These are phyloP conservation scores for Ochropacha duplaris DNA, from an alignment of 2,888 invertebrate species.

Conservation along the genomic window DNA sequence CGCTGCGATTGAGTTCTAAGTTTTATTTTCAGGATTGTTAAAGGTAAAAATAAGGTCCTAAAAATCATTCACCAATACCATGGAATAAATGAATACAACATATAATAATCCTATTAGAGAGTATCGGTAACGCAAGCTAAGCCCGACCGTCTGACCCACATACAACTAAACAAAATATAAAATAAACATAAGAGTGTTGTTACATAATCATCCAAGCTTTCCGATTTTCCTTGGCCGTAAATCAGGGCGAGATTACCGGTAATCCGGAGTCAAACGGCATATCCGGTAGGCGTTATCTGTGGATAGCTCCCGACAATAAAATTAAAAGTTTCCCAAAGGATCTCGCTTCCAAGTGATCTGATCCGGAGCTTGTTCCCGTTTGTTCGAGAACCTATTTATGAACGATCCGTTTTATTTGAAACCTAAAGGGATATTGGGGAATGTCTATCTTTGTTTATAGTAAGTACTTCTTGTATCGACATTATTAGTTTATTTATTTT, in stretches of 20 bases:
- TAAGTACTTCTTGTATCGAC: too few species aligned
- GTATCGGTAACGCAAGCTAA: neutral
- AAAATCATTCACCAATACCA: neutral
- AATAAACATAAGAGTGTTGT: conserved; percentile 1
- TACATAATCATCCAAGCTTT: neutral
- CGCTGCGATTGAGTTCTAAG: neutral
- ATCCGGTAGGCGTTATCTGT: conserved; percentile 32
- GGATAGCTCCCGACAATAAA: conserved; percentile 43
- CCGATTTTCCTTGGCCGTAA: conserved; percentile 22
- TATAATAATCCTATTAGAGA: neutral
- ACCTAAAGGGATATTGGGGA: conserved; percentile 1
- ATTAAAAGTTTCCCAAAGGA: conserved; percentile 47
- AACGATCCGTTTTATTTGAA: neutral
- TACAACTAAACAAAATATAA: neutral
- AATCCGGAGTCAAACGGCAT: conserved; percentile 37
- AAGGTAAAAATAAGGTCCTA: too few species aligned
- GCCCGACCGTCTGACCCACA: neutral
- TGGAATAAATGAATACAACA: neutral
- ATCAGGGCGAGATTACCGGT: conserved; percentile 36
- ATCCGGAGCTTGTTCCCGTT: conserved; percentile 1
- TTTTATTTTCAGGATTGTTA: neutral
- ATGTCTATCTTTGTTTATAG: neutral
- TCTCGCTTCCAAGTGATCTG: conserved; percentile 6
- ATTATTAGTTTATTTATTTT: too few species aligned
- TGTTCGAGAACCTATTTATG: neutral